Evolutionary conservation across 2,797 vertebrate genomes (phyloP), one percentile per base, ranked within the genome.

Genomic region (Hapalemur alaotrensis): DNA sequence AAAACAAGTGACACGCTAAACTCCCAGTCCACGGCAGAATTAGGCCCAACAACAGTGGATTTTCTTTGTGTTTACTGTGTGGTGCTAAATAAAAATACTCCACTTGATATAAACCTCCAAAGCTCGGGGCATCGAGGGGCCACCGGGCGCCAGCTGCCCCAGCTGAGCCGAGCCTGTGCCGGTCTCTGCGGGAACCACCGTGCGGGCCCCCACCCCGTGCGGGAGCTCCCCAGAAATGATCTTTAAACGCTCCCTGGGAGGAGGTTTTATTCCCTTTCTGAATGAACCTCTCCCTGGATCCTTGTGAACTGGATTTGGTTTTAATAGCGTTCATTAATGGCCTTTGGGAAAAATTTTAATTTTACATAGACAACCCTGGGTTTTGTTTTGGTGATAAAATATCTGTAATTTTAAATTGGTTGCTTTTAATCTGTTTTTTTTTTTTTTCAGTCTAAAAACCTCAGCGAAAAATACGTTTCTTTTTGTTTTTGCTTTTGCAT

Each of bases 381-480:
- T 65, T 94, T 91, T 91, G 54, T 63, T 87, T 84, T n/a, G 70
- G 48, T 67, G 89, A 84, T 54, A 93, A 89, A 93, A 97, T 54
- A 80, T 43, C 25, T 20, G 79, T 41, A 61, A 48, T 93, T 89
- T 89, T 85, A 79, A 52, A 84, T 59, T 50, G 30, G 65, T 65
- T 90, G 54, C 57, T 75, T 90, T 95, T 88, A 61, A 91, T 91
- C 84, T 59, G 85, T 69, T 93, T n/a, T 46, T 65, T 35, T 15
- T 38, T 38, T 59, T 46, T 65, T 35, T 15, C 35, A 3, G 50
- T 80, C 69, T 4, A 3, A 89, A 95, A 90, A 63, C 92, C 7
- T 28, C 28, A 57, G 75, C 0, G 4, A 41, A 61, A 61, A 92
- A 57, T 46, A 32, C 4, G 4, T 78, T 65, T 18, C 32, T 65